Evolutionary conservation across 1,140 invertebrate species (phyloP).

Genomic region (Elymnias hypermnestra): DNA sequence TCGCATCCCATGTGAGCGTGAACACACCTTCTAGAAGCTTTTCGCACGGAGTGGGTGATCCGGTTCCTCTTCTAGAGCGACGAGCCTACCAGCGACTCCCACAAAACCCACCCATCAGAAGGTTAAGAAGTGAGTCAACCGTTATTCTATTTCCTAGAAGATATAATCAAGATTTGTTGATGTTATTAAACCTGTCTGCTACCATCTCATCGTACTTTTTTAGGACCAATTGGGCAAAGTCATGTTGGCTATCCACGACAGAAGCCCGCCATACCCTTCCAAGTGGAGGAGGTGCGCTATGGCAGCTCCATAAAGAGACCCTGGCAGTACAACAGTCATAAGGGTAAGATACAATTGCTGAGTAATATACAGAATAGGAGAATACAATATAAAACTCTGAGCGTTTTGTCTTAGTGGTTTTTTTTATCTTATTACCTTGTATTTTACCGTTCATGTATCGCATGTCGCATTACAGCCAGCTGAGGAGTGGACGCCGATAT

Average conservation of each 20-base stretch:
- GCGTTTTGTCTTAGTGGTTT: no score
- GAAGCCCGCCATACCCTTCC: conserved; percentile 46
- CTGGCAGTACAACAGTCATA: conserved; percentile 33
- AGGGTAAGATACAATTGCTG: no score
- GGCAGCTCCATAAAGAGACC: conserved; percentile 24
- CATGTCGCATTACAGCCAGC: no score
- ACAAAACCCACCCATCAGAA: conserved; percentile 27
- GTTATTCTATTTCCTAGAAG: no score
- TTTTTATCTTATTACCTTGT: no score
- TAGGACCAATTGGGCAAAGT: conserved; percentile 26
- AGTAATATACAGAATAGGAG: no score
- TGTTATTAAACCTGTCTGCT: not conserved
- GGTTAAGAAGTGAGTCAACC: conserved; percentile 33
- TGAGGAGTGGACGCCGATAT: no score
- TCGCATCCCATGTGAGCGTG: conserved; percentile 65
- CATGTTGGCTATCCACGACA: conserved; percentile 45
- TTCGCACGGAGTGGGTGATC: conserved; percentile 67
- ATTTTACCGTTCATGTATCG: no score
- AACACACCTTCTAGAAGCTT: conserved; percentile 62
- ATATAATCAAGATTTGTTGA: no score
- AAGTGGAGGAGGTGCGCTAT: conserved; percentile 35
- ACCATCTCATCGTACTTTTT: conserved; percentile 7
- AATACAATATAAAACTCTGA: no score
- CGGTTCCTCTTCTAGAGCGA: conserved; percentile 30
- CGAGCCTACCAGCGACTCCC: conserved; percentile 22